A percentile compares a stretch with the other conserved stretches of the same genome.
Evolutionary conservation across 2,797 vertebrate genomes (phyloP).

Genomic region (Syngnathus rostellatus): DNA sequence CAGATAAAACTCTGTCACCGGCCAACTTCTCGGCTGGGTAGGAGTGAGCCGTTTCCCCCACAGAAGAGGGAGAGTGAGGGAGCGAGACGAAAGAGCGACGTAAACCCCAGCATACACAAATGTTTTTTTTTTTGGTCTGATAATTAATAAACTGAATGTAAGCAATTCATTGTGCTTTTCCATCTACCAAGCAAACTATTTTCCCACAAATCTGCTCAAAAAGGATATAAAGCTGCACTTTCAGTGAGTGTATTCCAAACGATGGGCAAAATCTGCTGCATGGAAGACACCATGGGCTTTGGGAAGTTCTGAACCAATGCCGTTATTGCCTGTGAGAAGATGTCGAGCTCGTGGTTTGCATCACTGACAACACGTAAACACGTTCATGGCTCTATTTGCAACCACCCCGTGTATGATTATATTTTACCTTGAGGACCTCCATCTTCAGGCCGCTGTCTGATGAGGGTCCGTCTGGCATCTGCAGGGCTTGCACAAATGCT

Average conservation of each 20-base stretch:
- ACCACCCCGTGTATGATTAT: neutral
- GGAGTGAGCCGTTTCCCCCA: too few species aligned
- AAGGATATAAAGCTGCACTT: slow-evolving; percentile 98
- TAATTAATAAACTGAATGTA: neutral
- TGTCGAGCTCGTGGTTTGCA: neutral
- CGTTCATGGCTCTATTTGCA: neutral
- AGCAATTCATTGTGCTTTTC: too few species aligned
- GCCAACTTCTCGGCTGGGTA: too few species aligned
- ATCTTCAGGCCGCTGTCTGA: slow-evolving; percentile 97
- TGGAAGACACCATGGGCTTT: slow-evolving; percentile 94
- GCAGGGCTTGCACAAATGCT: slow-evolving; percentile 93
- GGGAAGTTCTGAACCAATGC: slow-evolving; percentile 97
- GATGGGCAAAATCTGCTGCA: slow-evolving; percentile 97
- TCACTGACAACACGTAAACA: neutral
- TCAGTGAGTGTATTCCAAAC: slow-evolving; percentile 97
- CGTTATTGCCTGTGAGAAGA: slow-evolving; percentile 80
- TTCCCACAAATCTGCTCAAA: neutral
- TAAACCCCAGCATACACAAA: too few species aligned
- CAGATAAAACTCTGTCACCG: too few species aligned
- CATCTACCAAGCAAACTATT: neutral
- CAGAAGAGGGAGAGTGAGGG: too few species aligned
- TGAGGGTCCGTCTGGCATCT: slow-evolving; percentile 89
- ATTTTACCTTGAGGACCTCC: slow-evolving; percentile 90
- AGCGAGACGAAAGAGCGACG: too few species aligned
- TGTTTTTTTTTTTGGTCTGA: too few species aligned